A percentile compares a stretch with the other conserved stretches of the same genome.
Conservation (phyloP, 2,113 vertebrate species). For the Oreocharis arfaki region DNA sequence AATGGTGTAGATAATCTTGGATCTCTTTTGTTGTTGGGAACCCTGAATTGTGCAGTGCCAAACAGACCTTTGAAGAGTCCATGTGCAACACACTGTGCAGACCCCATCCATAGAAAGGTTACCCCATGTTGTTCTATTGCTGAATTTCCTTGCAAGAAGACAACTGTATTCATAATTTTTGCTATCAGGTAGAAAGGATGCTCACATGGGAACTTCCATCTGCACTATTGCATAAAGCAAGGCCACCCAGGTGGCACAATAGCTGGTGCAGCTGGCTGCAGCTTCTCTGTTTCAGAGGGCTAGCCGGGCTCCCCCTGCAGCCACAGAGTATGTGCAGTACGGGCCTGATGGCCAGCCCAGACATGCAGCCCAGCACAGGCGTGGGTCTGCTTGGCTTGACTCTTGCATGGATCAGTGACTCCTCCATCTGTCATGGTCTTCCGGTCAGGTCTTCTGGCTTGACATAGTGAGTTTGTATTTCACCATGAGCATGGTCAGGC, state of each 20-base stretch:
- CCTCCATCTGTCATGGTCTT: rapidly evolving
- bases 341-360: rapidly evolving
- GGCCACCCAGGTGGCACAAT: not conserved
- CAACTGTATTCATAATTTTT: not conserved
- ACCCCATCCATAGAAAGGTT: not conserved
- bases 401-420: not conserved
- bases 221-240: not conserved
- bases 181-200: not conserved
- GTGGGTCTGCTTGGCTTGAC: not conserved
- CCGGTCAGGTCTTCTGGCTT: not conserved
- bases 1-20: not conserved
- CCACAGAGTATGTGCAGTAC: not conserved
- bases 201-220: not conserved
- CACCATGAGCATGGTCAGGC: not conserved
- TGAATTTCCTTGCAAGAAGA: not conserved
- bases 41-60: not conserved
- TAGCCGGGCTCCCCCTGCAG: not conserved
- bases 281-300: not conserved
- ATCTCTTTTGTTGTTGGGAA: not conserved
- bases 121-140: not conserved
- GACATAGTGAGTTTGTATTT: not conserved
- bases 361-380: not conserved
- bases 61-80: not conserved
- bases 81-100: not conserved
- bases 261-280: not conserved